Percentiles rank a stretch among this genome's conserved stretches.
Conservation (phyloP, 1,140 invertebrate genomes). For the Diachasma alloeum region DNA sequence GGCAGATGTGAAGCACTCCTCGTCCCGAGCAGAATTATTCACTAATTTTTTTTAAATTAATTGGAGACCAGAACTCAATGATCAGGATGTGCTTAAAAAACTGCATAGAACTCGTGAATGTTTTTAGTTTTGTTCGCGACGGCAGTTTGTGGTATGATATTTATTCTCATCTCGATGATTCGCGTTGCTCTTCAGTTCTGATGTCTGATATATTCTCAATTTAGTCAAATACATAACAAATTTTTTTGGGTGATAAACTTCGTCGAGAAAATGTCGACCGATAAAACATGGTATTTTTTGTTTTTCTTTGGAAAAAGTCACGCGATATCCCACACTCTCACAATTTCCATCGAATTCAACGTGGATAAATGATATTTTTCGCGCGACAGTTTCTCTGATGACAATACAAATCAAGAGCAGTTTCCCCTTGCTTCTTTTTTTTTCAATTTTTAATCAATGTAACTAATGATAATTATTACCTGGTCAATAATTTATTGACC, state of each 20-base stretch:
- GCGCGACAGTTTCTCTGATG: no score
- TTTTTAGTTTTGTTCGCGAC: neutral
- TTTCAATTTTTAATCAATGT: no score
- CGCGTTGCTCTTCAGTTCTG: neutral
- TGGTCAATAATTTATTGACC: neutral
- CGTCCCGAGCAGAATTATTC: neutral
- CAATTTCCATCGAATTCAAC: neutral
- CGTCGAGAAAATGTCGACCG: neutral
- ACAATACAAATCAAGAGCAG: no score
- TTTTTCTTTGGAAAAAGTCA: neutral
- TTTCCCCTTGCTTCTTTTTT: no score
- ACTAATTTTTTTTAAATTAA: constrained; percentile 11
- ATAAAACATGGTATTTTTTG: neutral
- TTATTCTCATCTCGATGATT: neutral
- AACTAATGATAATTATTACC: no score
- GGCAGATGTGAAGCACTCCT: constrained; percentile 27
- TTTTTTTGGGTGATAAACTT: neutral
- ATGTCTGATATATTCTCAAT: neutral
- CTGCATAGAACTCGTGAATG: neutral
- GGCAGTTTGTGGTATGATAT: neutral
- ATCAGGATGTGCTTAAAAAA: neutral
- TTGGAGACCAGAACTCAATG: neutral
- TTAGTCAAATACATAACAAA: neutral
- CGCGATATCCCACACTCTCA: no score
- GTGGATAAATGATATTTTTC: neutral